Percentiles rank a stretch among this genome's conserved stretches.
phyloP scores from a whole-genome alignment of 2,113 vertebrate species.

The Anthoscopus minutus region DNA sequence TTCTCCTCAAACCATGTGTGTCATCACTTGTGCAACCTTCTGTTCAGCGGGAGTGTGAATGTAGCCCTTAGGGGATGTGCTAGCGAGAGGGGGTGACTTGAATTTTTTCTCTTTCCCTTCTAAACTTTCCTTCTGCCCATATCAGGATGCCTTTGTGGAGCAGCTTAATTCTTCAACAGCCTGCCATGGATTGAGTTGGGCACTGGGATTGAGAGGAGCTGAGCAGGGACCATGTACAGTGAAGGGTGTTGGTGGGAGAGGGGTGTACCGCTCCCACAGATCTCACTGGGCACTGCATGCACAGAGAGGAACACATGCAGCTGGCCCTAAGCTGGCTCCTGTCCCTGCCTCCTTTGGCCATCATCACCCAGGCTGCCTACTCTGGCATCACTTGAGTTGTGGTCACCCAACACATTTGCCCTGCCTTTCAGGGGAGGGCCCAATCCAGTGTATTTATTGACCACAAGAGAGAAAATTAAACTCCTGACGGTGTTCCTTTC shows the following conservation, averaged over 20 bases:
- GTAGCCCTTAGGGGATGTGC: conserved; percentile 7
- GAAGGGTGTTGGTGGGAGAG: background rate
- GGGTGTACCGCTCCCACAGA: rapidly evolving
- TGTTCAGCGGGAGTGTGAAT: conserved; percentile 25
- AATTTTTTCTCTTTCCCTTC: background rate
- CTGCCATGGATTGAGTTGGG: background rate
- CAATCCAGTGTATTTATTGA: background rate
- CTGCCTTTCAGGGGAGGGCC: background rate
- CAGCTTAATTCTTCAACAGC: background rate
- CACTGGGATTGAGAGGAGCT: background rate
- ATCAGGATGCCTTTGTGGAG: background rate
- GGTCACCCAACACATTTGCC: background rate
- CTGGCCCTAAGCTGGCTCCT: background rate
- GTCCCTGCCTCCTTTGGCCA: background rate
- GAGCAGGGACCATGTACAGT: rapidly evolving
- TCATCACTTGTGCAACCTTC: conserved; percentile 21
- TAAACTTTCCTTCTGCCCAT: background rate
- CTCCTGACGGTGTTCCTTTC: background rate
- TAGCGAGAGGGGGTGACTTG: background rate
- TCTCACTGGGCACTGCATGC: background rate
- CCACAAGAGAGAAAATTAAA: background rate
- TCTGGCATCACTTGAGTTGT: rapidly evolving
- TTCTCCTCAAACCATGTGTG: background rate
- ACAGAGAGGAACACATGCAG: background rate
- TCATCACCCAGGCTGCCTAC: background rate